Conservation (phyloP, 2,888 invertebrate genomes). For the Lithodes maja region DNA sequence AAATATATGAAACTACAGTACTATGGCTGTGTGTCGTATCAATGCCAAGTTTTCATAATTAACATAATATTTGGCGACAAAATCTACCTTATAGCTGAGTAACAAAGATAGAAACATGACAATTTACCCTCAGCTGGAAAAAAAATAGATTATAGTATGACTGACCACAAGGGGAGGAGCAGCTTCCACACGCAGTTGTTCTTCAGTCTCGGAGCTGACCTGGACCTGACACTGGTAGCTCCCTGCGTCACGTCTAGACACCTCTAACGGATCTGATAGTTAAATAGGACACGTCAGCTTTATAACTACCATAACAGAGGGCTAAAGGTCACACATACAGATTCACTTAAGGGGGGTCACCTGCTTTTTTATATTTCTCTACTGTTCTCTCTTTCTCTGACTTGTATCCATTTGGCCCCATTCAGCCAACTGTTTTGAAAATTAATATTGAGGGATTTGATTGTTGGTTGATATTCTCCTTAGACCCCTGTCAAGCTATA, state of each 20-base stretch:
- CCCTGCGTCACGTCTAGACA: slow-evolving; percentile 60
- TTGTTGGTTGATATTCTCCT: neutral
- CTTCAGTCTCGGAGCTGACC: slow-evolving; percentile 56
- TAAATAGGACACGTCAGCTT: neutral
- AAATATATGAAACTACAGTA: too few relatives aligned
- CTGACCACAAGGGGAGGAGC: slow-evolving; percentile 68
- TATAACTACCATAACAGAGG: too few relatives aligned
- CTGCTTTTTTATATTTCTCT: too few relatives aligned
- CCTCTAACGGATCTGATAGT: slow-evolving; percentile 55
- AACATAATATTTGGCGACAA: neutral
- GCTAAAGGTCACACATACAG: too few relatives aligned
- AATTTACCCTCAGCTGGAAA: neutral
- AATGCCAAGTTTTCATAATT: neutral
- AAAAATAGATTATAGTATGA: neutral
- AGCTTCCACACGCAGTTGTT: slow-evolving; percentile 57
- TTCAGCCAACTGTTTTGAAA: too few relatives aligned
- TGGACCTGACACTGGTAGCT: slow-evolving; percentile 70
- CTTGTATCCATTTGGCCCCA: too few relatives aligned
- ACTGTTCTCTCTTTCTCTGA: too few relatives aligned
- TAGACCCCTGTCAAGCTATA: too few relatives aligned
- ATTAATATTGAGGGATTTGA: too few relatives aligned
- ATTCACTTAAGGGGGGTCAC: too few relatives aligned
- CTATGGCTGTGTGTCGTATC: neutral
- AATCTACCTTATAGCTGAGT: neutral
- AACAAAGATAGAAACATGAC: neutral